Evolutionary conservation across 2,888 invertebrate genomes (phyloP).

Genomic region (Polyommatus icarus): DNA sequence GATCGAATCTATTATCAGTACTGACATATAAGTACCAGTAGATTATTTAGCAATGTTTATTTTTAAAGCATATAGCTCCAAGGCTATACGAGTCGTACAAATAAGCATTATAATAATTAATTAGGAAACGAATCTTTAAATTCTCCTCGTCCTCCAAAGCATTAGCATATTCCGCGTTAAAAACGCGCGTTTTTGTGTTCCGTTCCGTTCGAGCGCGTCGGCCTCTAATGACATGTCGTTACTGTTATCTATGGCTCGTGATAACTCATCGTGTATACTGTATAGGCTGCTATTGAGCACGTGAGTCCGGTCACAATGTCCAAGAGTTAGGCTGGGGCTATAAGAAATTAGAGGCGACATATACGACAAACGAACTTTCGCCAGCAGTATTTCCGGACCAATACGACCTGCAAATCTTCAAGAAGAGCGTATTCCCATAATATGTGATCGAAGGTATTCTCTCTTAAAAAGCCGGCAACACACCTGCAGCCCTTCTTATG

Average conservation of each 20-base stretch:
- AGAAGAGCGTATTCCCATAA: too few species aligned
- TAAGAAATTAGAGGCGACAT: neutral
- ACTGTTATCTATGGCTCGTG: constrained; percentile 17
- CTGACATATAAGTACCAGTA: too few species aligned
- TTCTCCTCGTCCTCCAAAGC: neutral
- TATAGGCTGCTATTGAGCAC: neutral
- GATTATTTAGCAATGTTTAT: too few species aligned
- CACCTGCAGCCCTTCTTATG: too few species aligned
- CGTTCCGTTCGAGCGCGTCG: constrained; percentile 18
- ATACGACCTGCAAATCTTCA: too few species aligned
- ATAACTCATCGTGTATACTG: constrained; percentile 37
- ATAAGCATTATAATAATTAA: neutral
- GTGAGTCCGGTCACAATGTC: neutral
- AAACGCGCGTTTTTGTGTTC: constrained; percentile 24
- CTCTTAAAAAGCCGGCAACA: too few species aligned
- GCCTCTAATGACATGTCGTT: constrained; percentile 19
- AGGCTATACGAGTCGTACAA: neutral
- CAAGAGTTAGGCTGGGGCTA: neutral
- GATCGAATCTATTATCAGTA: too few species aligned
- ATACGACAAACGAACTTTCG: constrained; percentile 19
- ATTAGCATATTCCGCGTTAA: constrained; percentile 23
- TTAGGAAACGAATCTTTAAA: constrained; percentile 2
- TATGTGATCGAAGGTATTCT: too few species aligned
- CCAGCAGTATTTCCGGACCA: too few species aligned
- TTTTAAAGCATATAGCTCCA: too few species aligned